Evolutionary conservation across 1,140 invertebrate species (phyloP), one percentile per base, ranked within the genome.

Genomic region (Batillaria attramentaria): DNA sequence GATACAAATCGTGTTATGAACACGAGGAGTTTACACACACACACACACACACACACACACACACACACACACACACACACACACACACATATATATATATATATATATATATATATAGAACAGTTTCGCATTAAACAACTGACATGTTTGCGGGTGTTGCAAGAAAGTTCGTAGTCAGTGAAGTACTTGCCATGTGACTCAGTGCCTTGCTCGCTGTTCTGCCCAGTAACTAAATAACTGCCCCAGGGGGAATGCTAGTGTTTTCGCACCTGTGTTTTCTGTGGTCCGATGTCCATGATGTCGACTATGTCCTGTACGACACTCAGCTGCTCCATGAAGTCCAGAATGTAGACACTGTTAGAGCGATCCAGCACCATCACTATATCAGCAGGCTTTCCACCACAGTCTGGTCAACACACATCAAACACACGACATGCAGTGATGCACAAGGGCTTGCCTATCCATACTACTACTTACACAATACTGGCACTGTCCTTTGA

Each of bases 351-450:
- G 46, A 87, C 81, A 62, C 84, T 85, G 42, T 73, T 80, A 10
- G 85, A 87, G 33, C 80, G 72, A 50, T 87, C 85, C 66, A 87
- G 73, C 35, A 87, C 77, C 39, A 87, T 84, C 37, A 87, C 75
- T 28, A 87, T 68, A 66, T 87, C 85, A 6, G 80, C 50, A 31
- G 50, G 37, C 57, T 62, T 75, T 2, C 54, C 54, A 16, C 46
- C 37, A 37, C 72, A 75, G 28, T 62, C 72, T 75, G 66, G 3
- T 13, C 10, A 50, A 10, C 46, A 50, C 10, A 24, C 46, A n/a
- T n/a, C n/a, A n/a, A n/a, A n/a, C n/a, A n/a, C n/a, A n/a, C n/a
- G n/a, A n/a, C n/a, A n/a, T n/a, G n/a, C n/a, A n/a, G n/a, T n/a
- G n/a, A n/a, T n/a, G n/a, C n/a, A n/a, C n/a, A n/a, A n/a, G n/a